Evolutionary conservation across 2,797 vertebrate species (phyloP).

Genomic region (Emys orbicularis): DNA sequence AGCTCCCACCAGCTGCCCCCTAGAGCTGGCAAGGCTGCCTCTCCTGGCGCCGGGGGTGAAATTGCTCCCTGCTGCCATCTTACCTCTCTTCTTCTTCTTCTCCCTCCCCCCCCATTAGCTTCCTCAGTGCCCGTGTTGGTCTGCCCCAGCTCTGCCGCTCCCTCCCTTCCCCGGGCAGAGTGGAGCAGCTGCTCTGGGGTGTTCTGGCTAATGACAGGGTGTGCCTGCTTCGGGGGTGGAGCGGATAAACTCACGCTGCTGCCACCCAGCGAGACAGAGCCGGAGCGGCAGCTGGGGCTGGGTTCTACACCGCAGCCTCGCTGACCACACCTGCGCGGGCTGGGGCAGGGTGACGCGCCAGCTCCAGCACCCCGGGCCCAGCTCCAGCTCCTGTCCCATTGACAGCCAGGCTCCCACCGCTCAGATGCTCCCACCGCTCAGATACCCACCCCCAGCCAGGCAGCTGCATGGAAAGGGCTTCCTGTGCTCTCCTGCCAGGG

Average conservation of each 20-base stretch:
- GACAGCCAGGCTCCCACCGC: too few species aligned
- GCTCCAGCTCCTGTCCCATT: background rate
- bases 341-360: background rate
- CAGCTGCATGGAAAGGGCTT: too few species aligned
- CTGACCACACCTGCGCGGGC: constrained; percentile 52
- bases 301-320: constrained; percentile 30
- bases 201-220: constrained; percentile 49
- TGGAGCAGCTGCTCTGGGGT: constrained; percentile 46
- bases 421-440: too few species aligned
- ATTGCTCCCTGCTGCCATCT: background rate
- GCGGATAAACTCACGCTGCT: constrained; percentile 27
- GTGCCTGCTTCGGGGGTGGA: constrained; percentile 28
- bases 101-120: background rate
- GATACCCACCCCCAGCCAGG: too few species aligned
- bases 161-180: background rate
- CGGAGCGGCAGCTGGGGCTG: constrained; percentile 46
- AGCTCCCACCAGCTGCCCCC: background rate
- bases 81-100: too few species aligned
- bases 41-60: background rate
- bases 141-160: background rate
- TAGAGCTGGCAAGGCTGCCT: background rate
- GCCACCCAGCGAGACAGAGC: constrained; percentile 65
- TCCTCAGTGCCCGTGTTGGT: background rate
- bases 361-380: background rate
- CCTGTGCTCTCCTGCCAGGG: too few species aligned